Evolutionary conservation across 1,140 invertebrate species (phyloP), one percentile per base, ranked within the genome.

Genomic region (Bombus picipes): DNA sequence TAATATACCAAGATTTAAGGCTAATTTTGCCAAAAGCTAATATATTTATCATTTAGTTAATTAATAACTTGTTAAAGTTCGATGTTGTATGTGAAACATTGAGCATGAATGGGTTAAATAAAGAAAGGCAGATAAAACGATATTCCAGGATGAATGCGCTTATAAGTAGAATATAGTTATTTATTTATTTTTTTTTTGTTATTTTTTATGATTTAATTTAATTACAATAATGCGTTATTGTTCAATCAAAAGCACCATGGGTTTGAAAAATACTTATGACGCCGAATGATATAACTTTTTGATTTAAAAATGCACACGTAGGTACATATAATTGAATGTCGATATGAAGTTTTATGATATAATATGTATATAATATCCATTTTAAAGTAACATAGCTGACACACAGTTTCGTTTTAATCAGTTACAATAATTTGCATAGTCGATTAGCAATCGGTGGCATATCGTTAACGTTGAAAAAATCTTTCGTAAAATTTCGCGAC

Each of bases 81-180:
- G 10, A n/a, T n/a, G 4, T 62, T n/a, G 28, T 28, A n/a, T 62
- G 10, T 12, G 25, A 59, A 59, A 59, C 10, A 28, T 59, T 28
- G 9, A 28, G 22, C 10, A 28, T 2, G 10, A 62, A 70, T 12
- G 10, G 3, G 3, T 70, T 10, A 71, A 28, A 39, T 28, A 25
- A 59, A n/a, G 72, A 6, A 37, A 18, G 25, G 37, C n/a, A 22
- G n/a, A 73, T 34, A 22, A 4, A 65, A 3, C 6, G 41, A n/a
- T 76, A 9, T 37, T 68, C 8, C 34, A 34, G 22, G 9, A 77
- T 39, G 15, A 68, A 76, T 70, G 66, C 47, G 47, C n/a, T 28
- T 78, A 53, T 34, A 53, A 62, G 37, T 89, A 85, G 84, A 90
- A 90, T 90, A 88, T 86, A 83, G 76, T 80, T 88, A 57, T 88